Base-by-base conservation (phyloP, 2,797 vertebrate genomes). In the Tokudaia tokunoshimensis region DNA sequence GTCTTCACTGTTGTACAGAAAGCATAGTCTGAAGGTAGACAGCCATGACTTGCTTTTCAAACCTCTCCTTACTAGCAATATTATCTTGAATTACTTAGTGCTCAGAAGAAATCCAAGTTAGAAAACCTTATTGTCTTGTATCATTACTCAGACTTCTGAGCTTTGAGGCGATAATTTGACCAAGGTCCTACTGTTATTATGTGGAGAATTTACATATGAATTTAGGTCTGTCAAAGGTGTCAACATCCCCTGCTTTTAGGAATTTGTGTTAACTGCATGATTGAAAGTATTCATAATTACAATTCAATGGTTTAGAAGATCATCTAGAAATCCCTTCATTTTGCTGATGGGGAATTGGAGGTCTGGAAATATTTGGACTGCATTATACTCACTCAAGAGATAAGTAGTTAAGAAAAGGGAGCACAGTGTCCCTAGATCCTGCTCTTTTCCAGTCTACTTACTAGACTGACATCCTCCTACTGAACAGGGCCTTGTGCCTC, bases 341-440 rank as follows among this genome's bases (percentile, higher is more conserved):
- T 96, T 94, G 31, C 15, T 86, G 41, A 84, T 67, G 2, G 2
- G 47, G 15, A 95, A 91, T 76, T 13, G 22, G 91, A 93, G 22
- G 1, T 34, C 47, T 44, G 72, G 31, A 55, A 78, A 61, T 78
- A 20, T 74, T 87, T 86, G 47, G 59, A 34, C 61, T 50, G 84
- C 59, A 61, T 75, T 79, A 41, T 75, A 37, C 55, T 90, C 63
- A 76, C 89, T 94, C 95, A 76, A 86, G 29, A 96, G 20, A 89
- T 76, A 11, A 95, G 2, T 44, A 93, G 20, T 63, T 87, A 20
- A 82, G 72, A 80, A 80, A 82, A 78, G 20, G 8, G 52, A 14
- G 29, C 11, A 57, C 57, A 31, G 20, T 57, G n/a, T 44, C 26
- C 13, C 20, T 82, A 10, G 2, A 50, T 89, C 89, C 63, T 92